Conservation (phyloP, 2,888 invertebrate genomes). For the Drosophila mimica region DNA sequence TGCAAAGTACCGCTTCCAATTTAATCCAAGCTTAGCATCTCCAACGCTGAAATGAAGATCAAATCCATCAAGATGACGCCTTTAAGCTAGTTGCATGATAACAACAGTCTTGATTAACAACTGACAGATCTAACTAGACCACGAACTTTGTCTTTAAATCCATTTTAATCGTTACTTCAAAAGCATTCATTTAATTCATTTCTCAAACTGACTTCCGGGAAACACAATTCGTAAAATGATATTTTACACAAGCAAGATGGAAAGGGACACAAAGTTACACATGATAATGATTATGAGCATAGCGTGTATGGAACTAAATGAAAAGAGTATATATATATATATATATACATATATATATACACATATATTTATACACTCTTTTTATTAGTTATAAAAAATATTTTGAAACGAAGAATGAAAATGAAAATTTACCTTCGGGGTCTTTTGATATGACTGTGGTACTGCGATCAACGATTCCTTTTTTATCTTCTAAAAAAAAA, state of each 20-base stretch:
- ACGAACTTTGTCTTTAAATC: not conserved
- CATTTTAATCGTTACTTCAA: not conserved
- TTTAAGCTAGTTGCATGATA: not conserved
- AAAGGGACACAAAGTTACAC: not conserved
- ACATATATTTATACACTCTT: not conserved
- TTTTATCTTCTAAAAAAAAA: conserved; percentile 90
- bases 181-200: not conserved
- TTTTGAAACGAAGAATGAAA: conserved; percentile 5
- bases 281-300: conserved; percentile 1
- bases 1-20: conserved; percentile 8
- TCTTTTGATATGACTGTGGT: conserved; percentile 97
- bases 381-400: not conserved
- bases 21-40: conserved; percentile 65
- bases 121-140: not conserved
- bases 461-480: conserved; percentile 96
- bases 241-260: not conserved
- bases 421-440: conserved; percentile 88
- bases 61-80: conserved; percentile 25
- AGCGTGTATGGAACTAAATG: not conserved
- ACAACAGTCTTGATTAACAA: not conserved
- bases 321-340: conserved; percentile 6
- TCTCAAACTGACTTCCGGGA: not conserved
- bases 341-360: not conserved
- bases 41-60: conserved; percentile 67
- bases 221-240: not conserved